Evolutionary conservation across 1,140 invertebrate genomes (phyloP).

Genomic region (Drosophila ambigua): DNA sequence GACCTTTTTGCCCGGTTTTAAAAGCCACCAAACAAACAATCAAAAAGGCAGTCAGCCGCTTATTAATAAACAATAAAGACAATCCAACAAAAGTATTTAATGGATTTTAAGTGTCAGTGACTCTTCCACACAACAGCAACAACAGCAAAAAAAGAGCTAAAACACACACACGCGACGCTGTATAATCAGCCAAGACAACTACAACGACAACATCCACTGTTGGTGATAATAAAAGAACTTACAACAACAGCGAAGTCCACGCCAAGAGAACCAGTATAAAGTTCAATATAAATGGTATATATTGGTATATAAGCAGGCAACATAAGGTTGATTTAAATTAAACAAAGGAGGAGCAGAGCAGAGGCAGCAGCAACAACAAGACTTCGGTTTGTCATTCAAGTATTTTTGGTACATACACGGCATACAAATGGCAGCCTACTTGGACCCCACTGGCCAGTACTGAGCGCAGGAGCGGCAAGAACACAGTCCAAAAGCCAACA

Average conservation of each 20-base stretch:
- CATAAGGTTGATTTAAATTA: conserved; percentile 62
- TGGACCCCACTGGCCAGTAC: conserved; percentile 73
- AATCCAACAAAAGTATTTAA: conserved; percentile 54
- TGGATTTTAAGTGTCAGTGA: conserved; percentile 81
- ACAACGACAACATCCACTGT: conserved; percentile 36
- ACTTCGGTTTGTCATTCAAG: conserved; percentile 68
- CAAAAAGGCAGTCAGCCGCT: conserved; percentile 39
- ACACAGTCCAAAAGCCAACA: no score
- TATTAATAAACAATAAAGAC: conserved; percentile 67
- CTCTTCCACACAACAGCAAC: conserved; percentile 33
- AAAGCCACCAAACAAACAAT: conserved; percentile 46
- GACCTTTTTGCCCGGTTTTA: conserved; percentile 44
- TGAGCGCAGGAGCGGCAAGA: conserved; percentile 10
- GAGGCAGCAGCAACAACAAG: conserved; percentile 6
- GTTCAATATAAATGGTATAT: conserved; percentile 49
- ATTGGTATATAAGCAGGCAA: conserved; percentile 18
- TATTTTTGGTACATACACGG: conserved; percentile 62
- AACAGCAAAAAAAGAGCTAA: conserved; percentile 32
- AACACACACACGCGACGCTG: conserved; percentile 53
- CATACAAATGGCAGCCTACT: conserved; percentile 65
- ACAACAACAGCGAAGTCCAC: conserved; percentile 62
- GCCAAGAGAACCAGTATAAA: conserved; percentile 69
- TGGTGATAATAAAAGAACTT: conserved; percentile 82
- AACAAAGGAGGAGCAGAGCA: conserved; percentile 63
- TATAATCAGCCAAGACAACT: conserved; percentile 66